Percentiles rank a stretch among this genome's conserved stretches.
phyloP scores from a whole-genome alignment of 2,888 invertebrate genomes.

The Apocheima hispidaria region DNA sequence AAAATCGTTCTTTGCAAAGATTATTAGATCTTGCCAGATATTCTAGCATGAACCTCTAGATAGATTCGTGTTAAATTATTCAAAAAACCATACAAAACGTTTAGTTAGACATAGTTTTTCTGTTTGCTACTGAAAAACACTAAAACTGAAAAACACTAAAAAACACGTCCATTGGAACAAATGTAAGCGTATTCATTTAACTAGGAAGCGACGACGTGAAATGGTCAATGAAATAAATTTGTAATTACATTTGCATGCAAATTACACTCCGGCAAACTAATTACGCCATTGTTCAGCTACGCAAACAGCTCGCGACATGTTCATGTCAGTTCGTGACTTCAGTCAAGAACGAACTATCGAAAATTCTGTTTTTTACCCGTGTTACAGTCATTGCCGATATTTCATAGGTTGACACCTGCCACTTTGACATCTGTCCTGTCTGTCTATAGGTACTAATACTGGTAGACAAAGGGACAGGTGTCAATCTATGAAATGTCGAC shows the following conservation, averaged over 20 bases:
- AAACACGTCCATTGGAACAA: not conserved
- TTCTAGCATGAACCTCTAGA: too few species aligned
- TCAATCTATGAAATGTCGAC: too few species aligned
- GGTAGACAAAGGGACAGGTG: too few species aligned
- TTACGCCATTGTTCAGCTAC: slow-evolving; percentile 10
- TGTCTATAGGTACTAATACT: too few species aligned
- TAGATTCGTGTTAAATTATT: too few species aligned
- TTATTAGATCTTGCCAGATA: too few species aligned
- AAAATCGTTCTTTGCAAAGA: too few species aligned
- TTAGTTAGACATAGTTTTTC: not conserved
- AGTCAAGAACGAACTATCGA: not conserved
- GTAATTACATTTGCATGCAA: slow-evolving; percentile 19
- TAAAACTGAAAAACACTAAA: not conserved
- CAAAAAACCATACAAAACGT: not conserved
- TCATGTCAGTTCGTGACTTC: not conserved
- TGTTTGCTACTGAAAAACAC: not conserved
- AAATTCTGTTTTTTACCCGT: too few species aligned
- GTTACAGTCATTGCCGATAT: too few species aligned
- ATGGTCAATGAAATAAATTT: slow-evolving; percentile 18
- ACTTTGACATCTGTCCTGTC: too few species aligned
- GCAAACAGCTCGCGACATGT: not conserved
- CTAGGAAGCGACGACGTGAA: slow-evolving; percentile 3
- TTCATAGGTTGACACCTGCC: too few species aligned
- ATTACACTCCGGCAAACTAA: slow-evolving; percentile 11
- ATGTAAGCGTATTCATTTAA: slow-evolving; percentile 13